These are phyloP conservation scores for Willisornis vidua DNA, from an alignment of 2,113 vertebrate species.

Conservation along the genomic window DNA sequence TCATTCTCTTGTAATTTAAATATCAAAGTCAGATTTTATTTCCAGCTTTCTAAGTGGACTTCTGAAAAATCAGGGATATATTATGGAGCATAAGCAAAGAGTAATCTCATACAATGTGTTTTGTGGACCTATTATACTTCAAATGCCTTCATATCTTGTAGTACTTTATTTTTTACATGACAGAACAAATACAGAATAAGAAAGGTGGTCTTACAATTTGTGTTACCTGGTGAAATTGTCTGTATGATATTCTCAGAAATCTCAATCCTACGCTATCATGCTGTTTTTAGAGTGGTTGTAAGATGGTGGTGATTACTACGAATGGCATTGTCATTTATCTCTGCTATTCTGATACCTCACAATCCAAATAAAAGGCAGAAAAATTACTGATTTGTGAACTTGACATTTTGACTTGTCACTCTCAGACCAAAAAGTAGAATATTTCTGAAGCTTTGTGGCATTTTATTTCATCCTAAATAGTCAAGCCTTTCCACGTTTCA, in stretches of 20 bases:
- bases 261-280: background rate
- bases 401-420: conserved; percentile 2
- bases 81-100: background rate
- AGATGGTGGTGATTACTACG: background rate
- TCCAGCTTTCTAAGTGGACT: background rate
- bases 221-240: background rate
- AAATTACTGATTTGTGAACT: background rate
- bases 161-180: background rate
- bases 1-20: background rate
- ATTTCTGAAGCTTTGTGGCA: background rate
- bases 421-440: background rate
- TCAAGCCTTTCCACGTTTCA: background rate
- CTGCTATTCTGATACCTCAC: background rate
- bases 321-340: background rate
- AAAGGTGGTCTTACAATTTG: background rate
- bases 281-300: background rate
- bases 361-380: background rate
- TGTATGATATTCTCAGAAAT: background rate
- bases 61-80: background rate
- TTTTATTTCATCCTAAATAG: background rate
- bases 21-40: background rate
- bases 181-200: background rate
- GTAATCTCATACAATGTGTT: background rate
- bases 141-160: background rate
- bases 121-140: background rate